Conservation (phyloP, 2,888 invertebrate species). For the Fragum fragum region DNA sequence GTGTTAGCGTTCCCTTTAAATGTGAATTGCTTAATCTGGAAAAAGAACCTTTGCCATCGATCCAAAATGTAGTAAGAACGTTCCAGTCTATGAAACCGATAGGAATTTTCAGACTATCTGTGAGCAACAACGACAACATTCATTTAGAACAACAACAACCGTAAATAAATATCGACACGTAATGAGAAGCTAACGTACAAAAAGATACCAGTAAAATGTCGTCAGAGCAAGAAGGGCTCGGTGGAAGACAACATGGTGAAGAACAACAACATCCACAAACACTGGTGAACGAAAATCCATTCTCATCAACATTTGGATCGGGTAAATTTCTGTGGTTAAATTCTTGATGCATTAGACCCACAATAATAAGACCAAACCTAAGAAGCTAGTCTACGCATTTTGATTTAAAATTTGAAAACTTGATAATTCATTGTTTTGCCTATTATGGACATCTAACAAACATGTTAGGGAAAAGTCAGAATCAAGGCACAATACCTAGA, state of each 20-base stretch:
- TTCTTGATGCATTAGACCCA: too few relatives aligned
- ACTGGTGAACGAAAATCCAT: constrained; percentile 60
- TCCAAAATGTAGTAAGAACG: too few relatives aligned
- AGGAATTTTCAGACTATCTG: too few relatives aligned
- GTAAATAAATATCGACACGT: background rate
- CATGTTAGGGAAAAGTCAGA: too few relatives aligned
- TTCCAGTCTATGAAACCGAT: background rate
- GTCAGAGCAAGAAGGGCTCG: background rate
- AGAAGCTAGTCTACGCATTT: background rate
- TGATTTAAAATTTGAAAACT: too few relatives aligned
- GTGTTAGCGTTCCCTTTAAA: too few relatives aligned
- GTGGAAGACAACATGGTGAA: background rate
- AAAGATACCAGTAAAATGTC: background rate
- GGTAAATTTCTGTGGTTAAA: constrained; percentile 32
- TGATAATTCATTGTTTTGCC: too few relatives aligned
- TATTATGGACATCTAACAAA: too few relatives aligned
- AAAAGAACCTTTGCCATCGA: too few relatives aligned
- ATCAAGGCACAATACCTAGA: too few relatives aligned
- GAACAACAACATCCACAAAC: constrained; percentile 37
- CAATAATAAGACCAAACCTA: too few relatives aligned
- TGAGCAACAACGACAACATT: background rate
- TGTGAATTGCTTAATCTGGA: too few relatives aligned
- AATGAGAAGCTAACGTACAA: background rate
- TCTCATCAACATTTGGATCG: constrained; percentile 30
- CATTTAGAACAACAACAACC: background rate